Evolutionary conservation across 2,797 vertebrate genomes (phyloP).

Genomic region (Halcyon chelicuti): DNA sequence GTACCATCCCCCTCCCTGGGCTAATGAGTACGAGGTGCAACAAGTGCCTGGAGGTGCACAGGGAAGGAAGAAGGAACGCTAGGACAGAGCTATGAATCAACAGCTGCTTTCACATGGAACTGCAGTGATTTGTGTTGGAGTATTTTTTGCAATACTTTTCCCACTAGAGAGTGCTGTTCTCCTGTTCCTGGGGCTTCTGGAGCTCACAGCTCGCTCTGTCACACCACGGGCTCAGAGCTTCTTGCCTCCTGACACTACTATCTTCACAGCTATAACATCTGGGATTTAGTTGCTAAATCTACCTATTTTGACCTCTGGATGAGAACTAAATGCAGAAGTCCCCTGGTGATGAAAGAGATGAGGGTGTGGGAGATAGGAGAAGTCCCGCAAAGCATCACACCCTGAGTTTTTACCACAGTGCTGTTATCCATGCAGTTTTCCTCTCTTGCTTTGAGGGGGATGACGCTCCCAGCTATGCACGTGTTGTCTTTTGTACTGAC

Average conservation of each 20-base stretch:
- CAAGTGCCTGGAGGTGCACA: neutral
- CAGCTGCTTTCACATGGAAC: neutral
- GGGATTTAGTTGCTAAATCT: neutral
- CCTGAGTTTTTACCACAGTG: neutral
- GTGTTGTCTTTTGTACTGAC: neutral
- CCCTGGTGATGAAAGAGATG: neutral
- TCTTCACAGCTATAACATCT: neutral
- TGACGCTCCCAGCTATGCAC: neutral
- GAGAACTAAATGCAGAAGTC: neutral
- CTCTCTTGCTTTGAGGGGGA: neutral
- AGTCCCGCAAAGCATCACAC: neutral
- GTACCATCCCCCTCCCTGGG: neutral
- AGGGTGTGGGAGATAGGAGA: neutral
- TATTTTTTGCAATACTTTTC: neutral
- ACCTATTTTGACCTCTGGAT: neutral
- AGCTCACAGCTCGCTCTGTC: neutral
- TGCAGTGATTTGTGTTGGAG: neutral
- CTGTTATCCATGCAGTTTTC: neutral
- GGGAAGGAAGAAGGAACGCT: neutral
- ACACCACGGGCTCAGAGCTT: neutral
- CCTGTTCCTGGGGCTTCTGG: neutral
- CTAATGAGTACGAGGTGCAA: neutral
- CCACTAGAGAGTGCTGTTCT: constrained; percentile 61
- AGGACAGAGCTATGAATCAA: accelerated
- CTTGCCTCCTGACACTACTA: neutral